A percentile compares a stretch with the other conserved stretches of the same genome.
Evolutionary conservation across 2,113 vertebrate genomes (phyloP).

Genomic region (Oryzias celebensis): DNA sequence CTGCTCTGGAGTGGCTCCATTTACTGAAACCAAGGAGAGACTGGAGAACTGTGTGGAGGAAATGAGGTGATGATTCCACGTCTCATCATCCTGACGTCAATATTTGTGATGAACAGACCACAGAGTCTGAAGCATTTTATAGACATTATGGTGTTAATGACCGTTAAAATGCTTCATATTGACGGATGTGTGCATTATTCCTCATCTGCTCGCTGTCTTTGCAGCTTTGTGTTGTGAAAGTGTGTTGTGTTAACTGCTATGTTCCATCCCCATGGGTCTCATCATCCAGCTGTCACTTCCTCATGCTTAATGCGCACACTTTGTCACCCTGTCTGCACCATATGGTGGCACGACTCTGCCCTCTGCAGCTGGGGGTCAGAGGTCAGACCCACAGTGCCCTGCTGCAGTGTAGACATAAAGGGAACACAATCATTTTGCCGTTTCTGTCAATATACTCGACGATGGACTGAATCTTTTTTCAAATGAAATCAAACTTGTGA

Average conservation of each 20-base stretch:
- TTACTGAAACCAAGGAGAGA: neutral
- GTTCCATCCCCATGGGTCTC: constrained; percentile 52
- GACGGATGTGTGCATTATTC: constrained; percentile 3
- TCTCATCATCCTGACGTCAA: constrained; percentile 34
- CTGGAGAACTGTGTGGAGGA: constrained; percentile 1
- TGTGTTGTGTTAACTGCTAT: constrained; percentile 33
- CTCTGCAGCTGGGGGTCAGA: constrained; percentile 53
- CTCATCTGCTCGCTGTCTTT: constrained; percentile 3
- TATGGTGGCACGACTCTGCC: constrained; percentile 67
- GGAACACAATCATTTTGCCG: constrained; percentile 16
- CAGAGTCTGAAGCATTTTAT: constrained; percentile 30
- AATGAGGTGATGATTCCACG: constrained; percentile 49
- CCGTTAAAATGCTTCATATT: neutral
- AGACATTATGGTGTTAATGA: constrained; percentile 8
- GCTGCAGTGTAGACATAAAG: constrained; percentile 31
- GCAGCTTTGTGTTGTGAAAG: constrained; percentile 16
- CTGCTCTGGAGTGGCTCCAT: neutral
- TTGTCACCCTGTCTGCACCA: constrained; percentile 53
- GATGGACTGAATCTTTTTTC: neutral
- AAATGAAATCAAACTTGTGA: too few species aligned
- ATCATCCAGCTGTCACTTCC: constrained; percentile 46
- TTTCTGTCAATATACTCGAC: neutral
- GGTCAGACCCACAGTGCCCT: constrained; percentile 62
- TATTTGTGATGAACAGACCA: neutral
- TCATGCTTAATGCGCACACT: constrained; percentile 22